phyloP scores from a whole-genome alignment of 2,888 invertebrate species.

The Aromia moschata region DNA sequence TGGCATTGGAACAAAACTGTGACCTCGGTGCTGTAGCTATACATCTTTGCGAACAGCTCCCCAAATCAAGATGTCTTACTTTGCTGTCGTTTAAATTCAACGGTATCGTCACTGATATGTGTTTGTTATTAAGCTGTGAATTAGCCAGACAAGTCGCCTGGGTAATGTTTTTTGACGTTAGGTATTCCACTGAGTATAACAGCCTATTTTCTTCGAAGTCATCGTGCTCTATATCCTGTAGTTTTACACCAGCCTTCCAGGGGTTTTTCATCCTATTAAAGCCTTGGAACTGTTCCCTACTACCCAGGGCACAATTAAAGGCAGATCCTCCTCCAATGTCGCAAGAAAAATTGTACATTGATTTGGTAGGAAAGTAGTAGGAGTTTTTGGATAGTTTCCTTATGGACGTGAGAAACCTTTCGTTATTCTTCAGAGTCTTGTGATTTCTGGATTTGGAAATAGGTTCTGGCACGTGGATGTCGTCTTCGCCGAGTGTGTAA shows the following conservation, averaged over 20 bases:
- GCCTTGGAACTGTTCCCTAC: slow-evolving; percentile 38
- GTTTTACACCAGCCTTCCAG: slow-evolving; percentile 36
- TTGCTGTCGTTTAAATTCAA: slow-evolving; percentile 58
- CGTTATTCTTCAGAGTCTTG: slow-evolving; percentile 67
- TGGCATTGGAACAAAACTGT: slow-evolving; percentile 69
- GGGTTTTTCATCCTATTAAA: slow-evolving; percentile 31
- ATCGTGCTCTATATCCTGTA: slow-evolving; percentile 39
- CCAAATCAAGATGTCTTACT: slow-evolving; percentile 60
- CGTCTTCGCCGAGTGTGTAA: slow-evolving; percentile 54
- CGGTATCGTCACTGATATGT: slow-evolving; percentile 61
- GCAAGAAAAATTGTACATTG: slow-evolving; percentile 62
- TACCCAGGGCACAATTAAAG: slow-evolving; percentile 43
- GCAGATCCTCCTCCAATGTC: slow-evolving; percentile 30
- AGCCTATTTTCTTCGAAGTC: slow-evolving; percentile 47
- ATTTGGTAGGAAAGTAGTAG: slow-evolving; percentile 72
- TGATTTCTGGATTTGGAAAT: slow-evolving; percentile 64
- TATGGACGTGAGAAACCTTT: slow-evolving; percentile 68
- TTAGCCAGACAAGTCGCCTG: slow-evolving; percentile 50
- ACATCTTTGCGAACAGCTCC: slow-evolving; percentile 69
- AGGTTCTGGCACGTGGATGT: slow-evolving; percentile 40
- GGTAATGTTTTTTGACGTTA: slow-evolving; percentile 38
- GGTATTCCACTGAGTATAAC: slow-evolving; percentile 41
- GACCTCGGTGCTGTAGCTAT: slow-evolving; percentile 68
- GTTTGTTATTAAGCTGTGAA: slow-evolving; percentile 59
- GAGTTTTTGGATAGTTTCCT: slow-evolving; percentile 66